Conservation (phyloP, 1,140 invertebrate genomes). For the Sarcophaga bullata region DNA sequence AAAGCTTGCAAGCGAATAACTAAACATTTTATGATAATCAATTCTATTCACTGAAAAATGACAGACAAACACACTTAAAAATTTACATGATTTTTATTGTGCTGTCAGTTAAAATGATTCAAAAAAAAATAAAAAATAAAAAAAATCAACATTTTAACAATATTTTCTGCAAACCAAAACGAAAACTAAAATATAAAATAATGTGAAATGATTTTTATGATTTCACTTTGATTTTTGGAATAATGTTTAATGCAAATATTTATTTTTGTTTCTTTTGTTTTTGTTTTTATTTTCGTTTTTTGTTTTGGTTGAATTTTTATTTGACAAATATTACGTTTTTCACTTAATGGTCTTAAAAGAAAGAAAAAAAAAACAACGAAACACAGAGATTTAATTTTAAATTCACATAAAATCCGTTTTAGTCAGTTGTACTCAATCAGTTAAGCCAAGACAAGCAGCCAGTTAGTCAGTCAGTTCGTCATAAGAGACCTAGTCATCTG, state of each 20-base stretch:
- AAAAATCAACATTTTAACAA: no score
- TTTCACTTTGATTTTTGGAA: conserved; percentile 1
- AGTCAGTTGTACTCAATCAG: background rate
- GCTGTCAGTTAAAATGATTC: no score
- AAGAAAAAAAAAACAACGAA: no score
- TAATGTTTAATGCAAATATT: conserved; percentile 12
- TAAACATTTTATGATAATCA: no score
- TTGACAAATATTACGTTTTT: conserved; percentile 8
- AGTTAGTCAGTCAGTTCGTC: background rate
- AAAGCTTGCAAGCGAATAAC: no score
- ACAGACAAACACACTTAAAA: no score
- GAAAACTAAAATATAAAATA: no score
- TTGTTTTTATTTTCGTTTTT: background rate
- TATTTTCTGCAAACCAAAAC: no score
- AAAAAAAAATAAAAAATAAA: no score
- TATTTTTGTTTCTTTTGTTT: background rate
- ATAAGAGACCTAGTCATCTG: background rate
- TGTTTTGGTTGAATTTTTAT: background rate
- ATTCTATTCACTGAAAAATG: no score
- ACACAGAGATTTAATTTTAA: conserved; percentile 11
- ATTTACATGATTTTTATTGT: no score
- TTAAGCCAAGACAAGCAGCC: background rate
- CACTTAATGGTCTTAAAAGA: conserved; percentile 18
- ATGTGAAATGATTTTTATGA: background rate
- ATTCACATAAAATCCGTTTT: background rate